Evolutionary conservation across 2,113 vertebrate genomes (phyloP), one percentile per base, ranked within the genome.

Genomic region (Hystrix cristata): DNA sequence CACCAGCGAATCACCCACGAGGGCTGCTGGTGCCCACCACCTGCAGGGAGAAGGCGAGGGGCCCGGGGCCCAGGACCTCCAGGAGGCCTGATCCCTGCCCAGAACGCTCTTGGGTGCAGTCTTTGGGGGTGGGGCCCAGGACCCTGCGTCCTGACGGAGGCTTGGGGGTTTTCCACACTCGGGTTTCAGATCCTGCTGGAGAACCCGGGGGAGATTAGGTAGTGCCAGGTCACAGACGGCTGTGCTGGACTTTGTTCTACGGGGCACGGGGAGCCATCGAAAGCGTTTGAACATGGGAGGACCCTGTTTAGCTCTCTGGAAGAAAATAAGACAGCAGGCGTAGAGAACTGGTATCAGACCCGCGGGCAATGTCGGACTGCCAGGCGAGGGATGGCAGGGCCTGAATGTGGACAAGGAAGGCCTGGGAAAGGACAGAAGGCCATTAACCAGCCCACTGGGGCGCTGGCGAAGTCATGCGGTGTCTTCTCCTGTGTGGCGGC

Each of bases 51-150:
- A 8, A 46, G 29, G 57, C 1, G 0, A 81, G 38, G 48, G 51
- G 38, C 25, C 3, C 1, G 2, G n/a, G n/a, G 78, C 31, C 34
- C 27, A 53, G 80, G 57, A 27, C 11, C 57, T 6, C 5, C 11
- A 27, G 46, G 13, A 7, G 8, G 2, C 10, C 21, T 0, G 16
- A 27, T 51, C 31, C 29, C 14, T 5, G 0, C 19, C 16, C 21
- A 57, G 55, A 4, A 27, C 12, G 12, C 48, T 59, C 10, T 0
- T 1, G 38, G 84, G 59, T 48, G 18, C 51, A 25, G 29, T 67
- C 34, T 94, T 16, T 5, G 67, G n/a, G 9, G 31, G 13, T 7
- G 0, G 0, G 19, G 7, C 25, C 43, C 25, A 55, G 80, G 60
- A 59, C 62, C n/a, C 65, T 55, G 67, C 46, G 51, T 59, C 67